Evolutionary conservation across 2,113 vertebrate species (phyloP).

Genomic region (Condylura cristata): DNA sequence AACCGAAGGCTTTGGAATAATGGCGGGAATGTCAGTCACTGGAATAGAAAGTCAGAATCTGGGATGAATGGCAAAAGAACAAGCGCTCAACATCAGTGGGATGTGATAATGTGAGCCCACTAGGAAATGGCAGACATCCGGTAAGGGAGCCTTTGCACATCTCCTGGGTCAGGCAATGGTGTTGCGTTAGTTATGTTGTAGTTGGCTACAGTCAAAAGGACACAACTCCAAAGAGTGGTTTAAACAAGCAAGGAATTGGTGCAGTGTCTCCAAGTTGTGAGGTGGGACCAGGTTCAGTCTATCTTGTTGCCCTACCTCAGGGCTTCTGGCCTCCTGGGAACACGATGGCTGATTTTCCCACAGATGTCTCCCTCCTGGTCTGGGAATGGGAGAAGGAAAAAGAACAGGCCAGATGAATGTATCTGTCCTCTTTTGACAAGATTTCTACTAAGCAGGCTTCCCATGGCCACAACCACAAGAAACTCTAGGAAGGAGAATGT

Average conservation of each 20-base stretch:
- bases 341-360: neutral
- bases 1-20: neutral
- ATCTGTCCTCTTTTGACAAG: constrained; percentile 21
- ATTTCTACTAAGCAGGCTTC: neutral
- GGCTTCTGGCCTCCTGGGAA: neutral
- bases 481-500: constrained; percentile 1
- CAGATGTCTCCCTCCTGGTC: neutral
- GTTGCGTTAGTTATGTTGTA: neutral
- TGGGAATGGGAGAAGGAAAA: neutral
- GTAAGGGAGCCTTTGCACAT: neutral
- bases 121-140: neutral
- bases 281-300: neutral
- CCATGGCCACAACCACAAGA: constrained; percentile 31
- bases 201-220: neutral
- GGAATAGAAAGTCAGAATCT: neutral
- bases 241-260: neutral
- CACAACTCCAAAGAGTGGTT: neutral
- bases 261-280: neutral
- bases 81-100: neutral
- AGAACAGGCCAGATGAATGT: neutral
- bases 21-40: neutral
- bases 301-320: neutral
- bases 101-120: neutral
- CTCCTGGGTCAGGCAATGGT: neutral
- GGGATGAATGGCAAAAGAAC: neutral